Base-by-base conservation (phyloP, 2,888 invertebrate species). In the Cheilosia soror region DNA sequence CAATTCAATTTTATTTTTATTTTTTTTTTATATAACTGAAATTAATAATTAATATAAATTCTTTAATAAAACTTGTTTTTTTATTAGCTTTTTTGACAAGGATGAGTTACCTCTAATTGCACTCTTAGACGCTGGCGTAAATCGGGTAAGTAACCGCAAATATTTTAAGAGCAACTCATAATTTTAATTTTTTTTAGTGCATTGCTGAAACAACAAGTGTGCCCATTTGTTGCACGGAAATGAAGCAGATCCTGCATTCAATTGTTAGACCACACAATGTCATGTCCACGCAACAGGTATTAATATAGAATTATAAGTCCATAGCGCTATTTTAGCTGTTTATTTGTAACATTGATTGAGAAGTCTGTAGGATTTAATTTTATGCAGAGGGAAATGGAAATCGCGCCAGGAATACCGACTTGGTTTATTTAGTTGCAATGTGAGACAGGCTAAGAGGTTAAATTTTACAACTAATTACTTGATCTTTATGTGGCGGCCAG, bases 81-180 rank as follows among this genome's bases (percentile, higher is more conserved):
- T 91, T 94, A 95, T 58, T 93, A 97, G 97, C 92, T 95, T 95
- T 89, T 96, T 96, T 90, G 96, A 97, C 89, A 97, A 96, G 92
- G 96, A 97, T 90, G 97, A 97, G 91, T 94, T 96, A 87, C 95
- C 94, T 49, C 94, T 97, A 86, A 93, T 96, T 89, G 95, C 96
- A 88, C 94, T 96, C 89, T 93, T 98, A 89, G 96, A 97, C 91
- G 95, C 96, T 89, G 98, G 98, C 89, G 97, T 96, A 93, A 96
- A 96, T 93, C 95, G 97, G 94, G 98, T 98, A 93, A 95, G 95
- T 0, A 29, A 27, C 5, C 1, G 37, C 7, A 33, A 27, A 29
- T 62, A 20, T 7, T n/a, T 55, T 51, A 7, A 44, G 7, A 33
- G 4, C 40, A 71, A 5, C 25, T 40, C 13, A 27, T 13, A 7